Base-by-base conservation (phyloP, 2,113 vertebrate genomes). In the Oncorhynchus clarkii region DNA sequence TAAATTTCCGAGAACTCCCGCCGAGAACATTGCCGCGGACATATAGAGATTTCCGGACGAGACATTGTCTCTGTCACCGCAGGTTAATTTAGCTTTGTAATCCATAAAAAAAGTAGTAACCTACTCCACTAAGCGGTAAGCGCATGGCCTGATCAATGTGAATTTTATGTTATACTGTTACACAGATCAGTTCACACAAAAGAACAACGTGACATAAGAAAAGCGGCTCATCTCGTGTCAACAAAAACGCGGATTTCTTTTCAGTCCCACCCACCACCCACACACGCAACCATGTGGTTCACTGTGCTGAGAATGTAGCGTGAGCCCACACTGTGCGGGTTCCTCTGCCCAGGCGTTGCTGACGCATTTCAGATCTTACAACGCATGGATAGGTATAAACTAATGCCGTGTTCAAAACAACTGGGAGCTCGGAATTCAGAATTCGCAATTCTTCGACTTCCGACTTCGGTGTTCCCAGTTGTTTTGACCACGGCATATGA, bases 1-100 rank as follows among this genome's bases (percentile, higher is more conserved):
- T 4, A 91, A 82, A 78, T 96, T 96, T 2, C 95, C 95, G 81
- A 94, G 0, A 0, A 96, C 82, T 0, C 94, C 95, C 0, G 90
- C 75, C 20, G 88, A 65, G 85, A 96, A 97, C 1, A 96, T 90
- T 26, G 93, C 5, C 13, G 87, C 84, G 60, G 94, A 54, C 65
- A 79, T 86, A 1, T 87, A 27, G 1, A 92, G 92, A 0, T 89
- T 88, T 51, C 88, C 84, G 0, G 70, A 85, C n/a, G 67, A 78
- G 66, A 95, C 89, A 31, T 13, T 4, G 8, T 0, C 0, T 1
- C 4, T 26, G 4, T 9, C 1, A 0, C 31, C 12, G 22, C 81
- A 80, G 3, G 16, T 70, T 14, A 0, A 0, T 12, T 49, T 29
- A 39, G 74, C 39, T 24, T 70, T 12, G 18, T 14, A 4, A 39